Conservation (phyloP, 2,113 vertebrate species). For the Piaya cayana region DNA sequence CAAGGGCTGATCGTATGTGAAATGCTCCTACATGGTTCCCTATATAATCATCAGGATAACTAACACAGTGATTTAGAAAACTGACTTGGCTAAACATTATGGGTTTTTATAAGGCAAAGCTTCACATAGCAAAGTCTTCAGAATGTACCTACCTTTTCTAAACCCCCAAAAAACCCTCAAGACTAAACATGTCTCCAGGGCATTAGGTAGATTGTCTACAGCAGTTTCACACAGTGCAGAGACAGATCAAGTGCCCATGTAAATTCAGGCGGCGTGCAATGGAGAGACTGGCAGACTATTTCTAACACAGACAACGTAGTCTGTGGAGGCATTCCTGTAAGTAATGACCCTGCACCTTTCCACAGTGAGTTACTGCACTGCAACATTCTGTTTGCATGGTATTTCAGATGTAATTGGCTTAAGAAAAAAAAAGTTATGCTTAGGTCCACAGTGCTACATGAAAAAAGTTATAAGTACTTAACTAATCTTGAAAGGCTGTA, state of each 20-base stretch:
- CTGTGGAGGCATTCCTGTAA: not conserved
- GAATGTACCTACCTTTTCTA: not conserved
- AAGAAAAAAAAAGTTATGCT: not conserved
- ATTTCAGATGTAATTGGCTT: not conserved
- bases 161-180: not conserved
- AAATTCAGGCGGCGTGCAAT: not conserved
- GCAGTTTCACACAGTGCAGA: not conserved
- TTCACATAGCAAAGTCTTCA: not conserved
- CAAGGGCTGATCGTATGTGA: constrained; percentile 72
- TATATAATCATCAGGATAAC: constrained; percentile 74
- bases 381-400: not conserved
- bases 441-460: not conserved
- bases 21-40: constrained; percentile 68
- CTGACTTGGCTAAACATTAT: constrained; percentile 64
- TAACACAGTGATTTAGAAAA: constrained; percentile 69
- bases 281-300: not conserved
- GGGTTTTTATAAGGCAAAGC: constrained; percentile 54
- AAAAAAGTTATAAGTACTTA: not conserved
- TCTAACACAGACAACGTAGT: not conserved
- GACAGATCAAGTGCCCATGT: not conserved
- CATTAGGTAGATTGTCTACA: not conserved
- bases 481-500: not conserved
- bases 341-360: not conserved
- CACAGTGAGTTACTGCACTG: not conserved
- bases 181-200: not conserved